Evolutionary conservation across 2,797 vertebrate genomes (phyloP).

Genomic region (Myoxocephalus aenaeus): DNA sequence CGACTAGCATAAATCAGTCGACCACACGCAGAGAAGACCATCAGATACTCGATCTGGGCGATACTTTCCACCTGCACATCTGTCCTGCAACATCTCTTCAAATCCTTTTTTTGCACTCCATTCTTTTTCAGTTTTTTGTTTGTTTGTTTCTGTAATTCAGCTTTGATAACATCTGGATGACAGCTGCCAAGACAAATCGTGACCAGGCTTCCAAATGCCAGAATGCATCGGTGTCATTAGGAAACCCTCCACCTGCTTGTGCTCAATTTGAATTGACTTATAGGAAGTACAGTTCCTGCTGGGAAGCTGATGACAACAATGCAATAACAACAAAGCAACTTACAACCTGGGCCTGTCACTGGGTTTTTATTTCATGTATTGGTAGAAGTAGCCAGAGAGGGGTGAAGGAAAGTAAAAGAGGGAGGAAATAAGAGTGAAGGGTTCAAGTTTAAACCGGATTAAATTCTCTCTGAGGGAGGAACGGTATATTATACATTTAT

Average conservation of each 20-base stretch:
- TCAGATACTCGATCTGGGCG: constrained; percentile 15
- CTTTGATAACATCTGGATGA: constrained; percentile 53
- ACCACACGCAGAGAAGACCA: constrained; percentile 13
- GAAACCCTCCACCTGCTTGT: constrained; percentile 13
- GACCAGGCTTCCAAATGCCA: constrained; percentile 40
- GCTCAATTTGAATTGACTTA: constrained; percentile 47
- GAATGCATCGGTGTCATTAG: constrained; percentile 10
- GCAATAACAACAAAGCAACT: constrained; percentile 11
- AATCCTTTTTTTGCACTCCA: background rate
- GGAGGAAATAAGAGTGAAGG: constrained; percentile 56
- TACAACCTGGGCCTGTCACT: constrained; percentile 24
- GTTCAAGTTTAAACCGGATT: constrained; percentile 67
- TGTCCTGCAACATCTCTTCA: constrained; percentile 29
- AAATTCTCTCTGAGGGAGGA: constrained; percentile 69
- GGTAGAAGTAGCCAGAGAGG: constrained; percentile 7
- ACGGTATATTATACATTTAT: constrained; percentile 62
- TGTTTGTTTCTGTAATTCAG: constrained; percentile 9
- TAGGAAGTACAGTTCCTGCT: constrained; percentile 32
- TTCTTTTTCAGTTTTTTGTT: constrained; percentile 12
- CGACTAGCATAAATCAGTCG: constrained; percentile 21
- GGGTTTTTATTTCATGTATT: background rate
- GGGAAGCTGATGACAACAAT: constrained; percentile 21
- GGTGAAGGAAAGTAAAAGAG: constrained; percentile 42
- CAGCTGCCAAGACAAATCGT: constrained; percentile 55
- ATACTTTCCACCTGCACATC: constrained; percentile 40